Conservation (phyloP, 92 coral and sea anemone genomes). For the Pocillopora grandis region DNA sequence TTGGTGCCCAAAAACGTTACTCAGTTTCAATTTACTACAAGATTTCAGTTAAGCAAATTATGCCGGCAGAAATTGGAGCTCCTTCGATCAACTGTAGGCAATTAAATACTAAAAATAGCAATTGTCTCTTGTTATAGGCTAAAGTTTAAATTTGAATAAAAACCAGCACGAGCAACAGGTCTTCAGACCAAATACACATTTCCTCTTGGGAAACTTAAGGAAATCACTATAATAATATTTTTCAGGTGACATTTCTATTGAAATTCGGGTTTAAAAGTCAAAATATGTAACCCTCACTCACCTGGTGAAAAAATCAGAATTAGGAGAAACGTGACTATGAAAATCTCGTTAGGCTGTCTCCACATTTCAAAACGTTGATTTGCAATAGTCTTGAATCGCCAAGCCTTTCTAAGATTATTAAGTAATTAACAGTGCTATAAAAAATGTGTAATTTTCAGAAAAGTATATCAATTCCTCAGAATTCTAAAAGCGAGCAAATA, state of each 20-base stretch:
- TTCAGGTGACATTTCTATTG: not conserved
- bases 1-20: too few relatives aligned
- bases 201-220: not conserved
- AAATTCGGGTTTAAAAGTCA: not conserved
- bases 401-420: not conserved
- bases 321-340: conserved; percentile 11
- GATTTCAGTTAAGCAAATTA: too few relatives aligned
- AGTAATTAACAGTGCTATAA: not conserved
- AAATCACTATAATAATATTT: not conserved
- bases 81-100: too few relatives aligned
- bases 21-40: too few relatives aligned
- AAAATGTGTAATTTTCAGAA: not conserved
- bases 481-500: not conserved
- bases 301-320: conserved; percentile 11
- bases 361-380: conserved; percentile 28
- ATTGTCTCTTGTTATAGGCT: not conserved
- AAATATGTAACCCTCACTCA: conserved; percentile 4
- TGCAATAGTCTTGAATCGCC: not conserved
- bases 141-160: not conserved
- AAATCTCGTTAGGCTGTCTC: conserved; percentile 4
- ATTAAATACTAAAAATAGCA: too few relatives aligned
- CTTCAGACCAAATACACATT: not conserved
- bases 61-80: too few relatives aligned
- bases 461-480: not conserved
- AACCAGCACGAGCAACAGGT: not conserved